Conservation (phyloP, 2,888 invertebrate species). For the Athalia cordata region DNA sequence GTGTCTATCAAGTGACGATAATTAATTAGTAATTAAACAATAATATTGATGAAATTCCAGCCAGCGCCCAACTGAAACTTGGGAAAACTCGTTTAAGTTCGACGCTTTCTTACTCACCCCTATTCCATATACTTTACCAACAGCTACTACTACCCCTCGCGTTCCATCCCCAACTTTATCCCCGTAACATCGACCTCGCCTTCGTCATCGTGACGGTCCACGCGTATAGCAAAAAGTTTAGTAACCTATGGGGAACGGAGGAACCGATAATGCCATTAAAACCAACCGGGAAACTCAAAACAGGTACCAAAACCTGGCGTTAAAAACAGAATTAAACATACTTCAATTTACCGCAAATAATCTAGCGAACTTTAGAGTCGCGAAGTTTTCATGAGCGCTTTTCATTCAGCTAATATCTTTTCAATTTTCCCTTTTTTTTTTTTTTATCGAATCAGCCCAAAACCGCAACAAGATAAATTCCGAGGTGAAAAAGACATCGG, state of each 20-base stretch:
- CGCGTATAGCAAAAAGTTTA: conserved; percentile 27
- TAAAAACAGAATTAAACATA: neutral
- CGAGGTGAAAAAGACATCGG: neutral
- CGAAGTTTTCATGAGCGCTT: neutral
- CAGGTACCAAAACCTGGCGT: conserved; percentile 3
- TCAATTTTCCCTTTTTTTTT: neutral
- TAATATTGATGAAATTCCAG: conserved; percentile 47
- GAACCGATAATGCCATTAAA: conserved; percentile 34
- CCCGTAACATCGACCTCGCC: conserved; percentile 26
- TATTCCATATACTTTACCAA: neutral
- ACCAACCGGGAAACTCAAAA: conserved; percentile 31
- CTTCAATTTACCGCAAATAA: neutral
- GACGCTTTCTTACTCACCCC: conserved; percentile 34
- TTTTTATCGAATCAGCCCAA: neutral
- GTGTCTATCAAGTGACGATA: conserved; percentile 43
- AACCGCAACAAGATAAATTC: neutral
- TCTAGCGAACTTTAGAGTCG: neutral
- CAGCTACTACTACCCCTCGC: neutral
- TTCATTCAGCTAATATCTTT: neutral
- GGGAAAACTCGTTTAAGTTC: conserved; percentile 46
- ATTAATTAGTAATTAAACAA: conserved; percentile 48
- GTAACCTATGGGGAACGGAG: conserved; percentile 10
- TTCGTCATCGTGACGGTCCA: conserved; percentile 38
- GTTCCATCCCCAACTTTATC: conserved; percentile 8
- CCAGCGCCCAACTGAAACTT: conserved; percentile 30